phyloP scores from a whole-genome alignment of 23 tunicate species.

The Halocynthia aurantium region DNA sequence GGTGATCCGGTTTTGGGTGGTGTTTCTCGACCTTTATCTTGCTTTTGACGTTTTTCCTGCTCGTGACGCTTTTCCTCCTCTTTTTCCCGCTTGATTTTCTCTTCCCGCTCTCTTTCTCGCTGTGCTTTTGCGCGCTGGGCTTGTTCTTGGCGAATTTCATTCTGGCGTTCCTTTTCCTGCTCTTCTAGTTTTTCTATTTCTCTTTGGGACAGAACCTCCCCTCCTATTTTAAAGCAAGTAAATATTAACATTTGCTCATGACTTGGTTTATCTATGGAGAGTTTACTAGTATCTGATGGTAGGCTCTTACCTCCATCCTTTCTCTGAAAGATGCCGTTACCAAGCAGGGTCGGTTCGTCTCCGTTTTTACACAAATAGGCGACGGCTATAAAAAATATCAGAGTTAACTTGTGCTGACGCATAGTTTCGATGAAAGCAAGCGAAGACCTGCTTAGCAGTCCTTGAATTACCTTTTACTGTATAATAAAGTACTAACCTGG shows the following conservation, averaged over 20 bases:
- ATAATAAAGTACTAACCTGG: slow-evolving; percentile 30
- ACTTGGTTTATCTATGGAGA: neutral
- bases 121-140: slow-evolving; percentile 45
- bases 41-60: slow-evolving; percentile 27
- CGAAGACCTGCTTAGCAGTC: neutral
- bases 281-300: slow-evolving; percentile 2
- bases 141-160: slow-evolving; percentile 19
- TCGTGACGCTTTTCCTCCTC: slow-evolving; percentile 23
- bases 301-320: slow-evolving; percentile 15
- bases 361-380: slow-evolving; percentile 61
- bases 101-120: slow-evolving; percentile 44
- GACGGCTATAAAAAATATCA: slow-evolving; percentile 31
- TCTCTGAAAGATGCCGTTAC: slow-evolving; percentile 63
- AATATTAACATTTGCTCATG: neutral
- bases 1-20: no score
- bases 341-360: slow-evolving; percentile 35
- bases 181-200: slow-evolving; percentile 33
- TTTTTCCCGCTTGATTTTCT: slow-evolving; percentile 45
- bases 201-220: slow-evolving; percentile 5
- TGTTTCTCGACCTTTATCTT: slow-evolving; percentile 13
- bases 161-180: slow-evolving; percentile 26
- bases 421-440: neutral
- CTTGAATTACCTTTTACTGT: neutral
- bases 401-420: neutral
- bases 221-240: neutral